Evolutionary conservation across 2,797 vertebrate genomes (phyloP), one percentile per base, ranked within the genome.

Genomic region (Ficedula albicollis): DNA sequence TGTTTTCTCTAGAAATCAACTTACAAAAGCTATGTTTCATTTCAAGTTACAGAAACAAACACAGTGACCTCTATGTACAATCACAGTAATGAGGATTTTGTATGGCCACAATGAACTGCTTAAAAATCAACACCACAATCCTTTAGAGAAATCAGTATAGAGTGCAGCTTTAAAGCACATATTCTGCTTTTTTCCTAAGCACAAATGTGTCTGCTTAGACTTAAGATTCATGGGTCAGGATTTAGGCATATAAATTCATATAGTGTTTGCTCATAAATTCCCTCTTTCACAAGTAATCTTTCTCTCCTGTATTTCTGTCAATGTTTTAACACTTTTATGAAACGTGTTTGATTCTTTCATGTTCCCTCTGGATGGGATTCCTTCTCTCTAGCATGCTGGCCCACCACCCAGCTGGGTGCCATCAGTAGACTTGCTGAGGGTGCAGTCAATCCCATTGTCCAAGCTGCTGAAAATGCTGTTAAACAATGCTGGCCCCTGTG

Each of bases 11-110:
- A 67, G 51, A 85, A 63, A 89, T 27, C 0, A 0, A 25, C 22
- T 55, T 23, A 77, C 14, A 68, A 83, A 89, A 75, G 6, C 51
- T 32, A 10, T 48, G 8, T 11, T 67, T 85, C 20, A 46, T 64
- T 83, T 81, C 38, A 62, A 87, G 34, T 10, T 58, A 46, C 27
- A 75, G 60, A 89, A 95, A 60, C 19, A 85, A 80, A 36, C 20
- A 36, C 5, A 39, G 25, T 48, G 63, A 66, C 58, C 43, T 87
- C 51, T 66, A 13, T 52, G 55, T 32, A 74, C 25, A 60, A 54
- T 36, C 23, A 9, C 14, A 75, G 30, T 58, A 75, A 54, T 0
- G 0, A 64, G 25, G 14, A 75, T 66, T 91, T 87, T 81, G n/a
- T 34, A 62, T 62, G 69, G 9, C 11, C 29, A 36, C 13, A 58